Base-by-base conservation (phyloP, 2,888 invertebrate genomes). In the Pollenia labialis region DNA sequence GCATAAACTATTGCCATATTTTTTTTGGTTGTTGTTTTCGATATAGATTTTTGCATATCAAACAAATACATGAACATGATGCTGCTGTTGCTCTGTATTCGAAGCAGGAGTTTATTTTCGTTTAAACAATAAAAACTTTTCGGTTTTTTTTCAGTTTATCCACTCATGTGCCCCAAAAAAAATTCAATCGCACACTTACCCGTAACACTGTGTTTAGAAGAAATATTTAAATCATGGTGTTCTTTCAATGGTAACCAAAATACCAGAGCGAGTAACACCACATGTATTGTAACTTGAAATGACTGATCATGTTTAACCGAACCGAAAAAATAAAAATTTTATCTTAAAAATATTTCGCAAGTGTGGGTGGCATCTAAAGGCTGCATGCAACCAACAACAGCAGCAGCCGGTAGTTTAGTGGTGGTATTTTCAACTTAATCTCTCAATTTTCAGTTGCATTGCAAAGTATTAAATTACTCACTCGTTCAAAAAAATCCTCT, bases 351-450 rank as follows among this genome's bases (percentile, higher is more conserved):
- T 81, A 69, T 71, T 76, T 76, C 62, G 62, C 69, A 83, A 69
- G 82, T 83, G 87, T 87, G 87, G 87, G 87, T 87, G 87, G 87
- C 84, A 87, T 87, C 56, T 40, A 48, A 54, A 72, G 40, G 62
- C 71, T 52, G 54, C n/a, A n/a, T 32, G 23, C 56, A 81, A 56
- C 68, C 56, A 75, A 56, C 68, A 64, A 14, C 16, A 54, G 14
- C 44, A 71, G 58, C 68, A 69, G 60, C 60, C 71, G 74, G 74
- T 68, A 72, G 71, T 83, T 64, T 75, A 18, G 40, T 75, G 42
- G 16, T 76, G 75, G 58, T 60, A 44, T 50, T 81, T 83, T 44
- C 42, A 50, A 9, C 16, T 83, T 87, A 87, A 87, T 84, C 84
- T 87, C 84, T 87, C 84, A 84, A 87, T 84, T 87, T 87, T 77